Evolutionary conservation across 2,888 invertebrate species (phyloP).

Genomic region (Magallana nippona): DNA sequence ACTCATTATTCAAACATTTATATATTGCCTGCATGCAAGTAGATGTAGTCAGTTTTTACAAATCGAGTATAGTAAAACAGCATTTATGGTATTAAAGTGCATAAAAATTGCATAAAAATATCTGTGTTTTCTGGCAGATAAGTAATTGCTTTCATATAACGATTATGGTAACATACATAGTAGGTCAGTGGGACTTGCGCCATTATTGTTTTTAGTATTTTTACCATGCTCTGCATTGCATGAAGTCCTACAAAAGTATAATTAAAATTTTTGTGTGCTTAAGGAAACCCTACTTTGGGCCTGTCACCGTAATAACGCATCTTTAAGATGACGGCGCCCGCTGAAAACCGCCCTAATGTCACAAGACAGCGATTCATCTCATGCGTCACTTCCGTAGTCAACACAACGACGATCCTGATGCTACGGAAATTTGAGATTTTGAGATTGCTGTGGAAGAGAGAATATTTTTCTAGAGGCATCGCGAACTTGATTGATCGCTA

Average conservation of each 20-base stretch:
- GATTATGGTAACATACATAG: too few relatives aligned
- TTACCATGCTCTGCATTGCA: neutral
- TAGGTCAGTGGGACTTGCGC: too few relatives aligned
- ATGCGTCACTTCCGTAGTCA: constrained; percentile 22
- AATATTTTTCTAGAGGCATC: constrained; percentile 26
- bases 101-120: too few relatives aligned
- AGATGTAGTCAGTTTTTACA: too few relatives aligned
- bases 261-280: neutral
- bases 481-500: constrained; percentile 31
- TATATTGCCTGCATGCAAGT: too few relatives aligned
- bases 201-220: neutral
- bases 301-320: neutral
- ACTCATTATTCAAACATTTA: too few relatives aligned
- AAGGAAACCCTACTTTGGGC: neutral
- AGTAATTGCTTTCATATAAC: too few relatives aligned
- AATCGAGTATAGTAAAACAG: too few relatives aligned
- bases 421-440: constrained; percentile 29
- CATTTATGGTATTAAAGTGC: too few relatives aligned
- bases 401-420: constrained; percentile 21
- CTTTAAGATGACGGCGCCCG: neutral
- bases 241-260: neutral
- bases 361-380: constrained; percentile 15
- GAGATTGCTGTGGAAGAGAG: constrained; percentile 19
- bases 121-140: too few relatives aligned
- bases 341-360: constrained; percentile 22